A percentile compares a stretch with the other conserved stretches of the same genome.
Conservation (phyloP, 1,140 invertebrate genomes). For the Coboldia fuscipes region DNA sequence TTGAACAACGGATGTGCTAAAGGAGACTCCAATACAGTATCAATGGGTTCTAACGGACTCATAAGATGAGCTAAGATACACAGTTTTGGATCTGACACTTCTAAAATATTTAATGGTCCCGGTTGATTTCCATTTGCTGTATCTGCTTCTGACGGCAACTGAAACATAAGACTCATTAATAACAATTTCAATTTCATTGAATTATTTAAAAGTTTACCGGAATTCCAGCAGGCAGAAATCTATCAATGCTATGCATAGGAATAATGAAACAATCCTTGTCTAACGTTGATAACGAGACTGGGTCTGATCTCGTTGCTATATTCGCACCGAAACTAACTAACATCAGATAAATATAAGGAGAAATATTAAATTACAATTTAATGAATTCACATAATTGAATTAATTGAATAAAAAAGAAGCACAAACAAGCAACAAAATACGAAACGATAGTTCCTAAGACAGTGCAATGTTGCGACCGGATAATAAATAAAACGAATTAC, state of each 20-base stretch:
- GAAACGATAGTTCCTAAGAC: no score
- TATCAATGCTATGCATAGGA: conserved; percentile 60
- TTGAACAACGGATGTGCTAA: conserved; percentile 47
- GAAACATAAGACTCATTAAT: neutral
- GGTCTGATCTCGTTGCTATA: conserved; percentile 27
- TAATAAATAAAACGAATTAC: no score
- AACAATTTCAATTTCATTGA: neutral
- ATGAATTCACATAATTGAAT: no score
- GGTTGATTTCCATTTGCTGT: conserved; percentile 29
- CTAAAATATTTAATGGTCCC: conserved; percentile 48
- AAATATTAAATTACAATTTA: no score
- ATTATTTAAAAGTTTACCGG: conserved; percentile 31
- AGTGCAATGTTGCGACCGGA: no score
- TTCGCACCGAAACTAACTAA: neutral
- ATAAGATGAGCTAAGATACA: conserved; percentile 71
- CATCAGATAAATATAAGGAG: no score
- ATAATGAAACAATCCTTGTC: conserved; percentile 78
- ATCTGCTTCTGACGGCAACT: conserved; percentile 22
- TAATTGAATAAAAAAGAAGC: no score
- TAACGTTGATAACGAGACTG: conserved; percentile 49
- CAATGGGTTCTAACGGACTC: conserved; percentile 62
- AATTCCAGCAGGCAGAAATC: conserved; percentile 67
- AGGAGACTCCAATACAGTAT: conserved; percentile 63
- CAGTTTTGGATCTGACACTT: conserved; percentile 71
- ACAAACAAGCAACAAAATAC: no score